phyloP scores from a whole-genome alignment of 2,113 vertebrate species.

The Paramisgurnus dabryanus region DNA sequence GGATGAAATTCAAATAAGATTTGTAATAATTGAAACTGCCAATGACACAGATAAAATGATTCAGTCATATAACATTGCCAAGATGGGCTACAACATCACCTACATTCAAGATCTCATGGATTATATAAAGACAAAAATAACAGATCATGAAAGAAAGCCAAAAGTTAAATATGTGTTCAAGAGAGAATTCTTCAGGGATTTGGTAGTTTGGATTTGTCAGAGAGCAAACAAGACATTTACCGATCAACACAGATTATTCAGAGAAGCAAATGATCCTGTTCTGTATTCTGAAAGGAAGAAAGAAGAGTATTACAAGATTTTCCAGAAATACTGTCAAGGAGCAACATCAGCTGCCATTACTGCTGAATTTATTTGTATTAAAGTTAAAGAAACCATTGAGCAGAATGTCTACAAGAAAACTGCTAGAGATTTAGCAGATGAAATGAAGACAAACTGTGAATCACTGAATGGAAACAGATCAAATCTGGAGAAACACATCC shows the following conservation, averaged over 20 bases:
- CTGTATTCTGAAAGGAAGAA: slow-evolving; percentile 62
- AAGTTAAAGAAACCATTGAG: slow-evolving; percentile 55
- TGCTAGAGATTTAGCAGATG: slow-evolving; percentile 38
- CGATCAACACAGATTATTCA: slow-evolving; percentile 56
- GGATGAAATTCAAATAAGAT: not conserved
- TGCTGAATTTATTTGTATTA: slow-evolving; percentile 62
- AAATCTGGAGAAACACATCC: not conserved
- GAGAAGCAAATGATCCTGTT: slow-evolving; percentile 59
- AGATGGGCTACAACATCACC: slow-evolving; percentile 13
- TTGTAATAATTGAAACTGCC: not conserved
- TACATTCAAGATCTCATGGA: slow-evolving; percentile 52
- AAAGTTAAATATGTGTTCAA: slow-evolving; percentile 23
- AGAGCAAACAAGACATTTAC: slow-evolving; percentile 56
- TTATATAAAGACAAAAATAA: slow-evolving; percentile 30
- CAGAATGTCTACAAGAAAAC: slow-evolving; percentile 52
- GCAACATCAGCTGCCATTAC: slow-evolving; percentile 64
- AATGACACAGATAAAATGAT: not conserved
- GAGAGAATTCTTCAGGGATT: slow-evolving; percentile 44
- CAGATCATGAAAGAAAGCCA: not conserved
- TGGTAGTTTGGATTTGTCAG: slow-evolving; percentile 59
- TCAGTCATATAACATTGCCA: not conserved
- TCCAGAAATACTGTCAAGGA: slow-evolving; percentile 51
- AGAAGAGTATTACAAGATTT: slow-evolving; percentile 61
- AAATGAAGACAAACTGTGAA: not conserved
- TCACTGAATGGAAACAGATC: slow-evolving; percentile 5